Base-by-base conservation (phyloP, 1,140 invertebrate genomes). In the Psilanteris sp. region DNA sequence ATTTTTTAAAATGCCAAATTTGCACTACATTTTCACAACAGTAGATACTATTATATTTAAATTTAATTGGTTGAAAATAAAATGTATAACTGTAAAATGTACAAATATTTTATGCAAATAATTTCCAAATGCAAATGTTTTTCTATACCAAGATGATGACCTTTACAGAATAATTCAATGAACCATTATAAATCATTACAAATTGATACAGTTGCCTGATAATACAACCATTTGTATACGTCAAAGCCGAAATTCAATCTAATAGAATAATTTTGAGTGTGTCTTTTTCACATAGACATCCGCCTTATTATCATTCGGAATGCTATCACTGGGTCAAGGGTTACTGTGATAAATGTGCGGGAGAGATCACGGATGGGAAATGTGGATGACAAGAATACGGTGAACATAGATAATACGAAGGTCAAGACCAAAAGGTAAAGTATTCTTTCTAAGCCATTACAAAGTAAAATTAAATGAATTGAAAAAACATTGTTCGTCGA, bases 281-380 rank as follows among this genome's bases (percentile, higher is more conserved):
- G 10, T 29, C 41, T 55, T 55, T 55, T 55, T 46, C 43, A 54
- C 37, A 44, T 43, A 43, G 37, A 27, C 48, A 22, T 18, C 34
- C 50, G 16, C n/a, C 4, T 61, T 64, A 71, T 62, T 81, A 82
- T 84, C 79, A 74, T 24, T 41, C 32, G n/a, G 43, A 70, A 39
- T 78, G 78, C 78, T 83, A 85, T 86, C 82, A 64, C 44, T 55
- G 68, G 82, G 81, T 83, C 79, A 76, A 77, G 79, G 82, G 79
- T 86, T 77, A 43, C 59, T 46, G 76, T 73, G 66, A 79, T 73
- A 82, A 71, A 75, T 72, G 75, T 52, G 27, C 61, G 61, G 41
- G 10, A 66, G 20, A 15, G 31, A 62, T 61, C 52, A 52, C 54
- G 32, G 74, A 61, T n/a, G 22, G 16, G 41, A 26, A 57, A 27